phyloP scores from a whole-genome alignment of 2,888 invertebrate genomes.

The Rambutsinella grinnellia region DNA sequence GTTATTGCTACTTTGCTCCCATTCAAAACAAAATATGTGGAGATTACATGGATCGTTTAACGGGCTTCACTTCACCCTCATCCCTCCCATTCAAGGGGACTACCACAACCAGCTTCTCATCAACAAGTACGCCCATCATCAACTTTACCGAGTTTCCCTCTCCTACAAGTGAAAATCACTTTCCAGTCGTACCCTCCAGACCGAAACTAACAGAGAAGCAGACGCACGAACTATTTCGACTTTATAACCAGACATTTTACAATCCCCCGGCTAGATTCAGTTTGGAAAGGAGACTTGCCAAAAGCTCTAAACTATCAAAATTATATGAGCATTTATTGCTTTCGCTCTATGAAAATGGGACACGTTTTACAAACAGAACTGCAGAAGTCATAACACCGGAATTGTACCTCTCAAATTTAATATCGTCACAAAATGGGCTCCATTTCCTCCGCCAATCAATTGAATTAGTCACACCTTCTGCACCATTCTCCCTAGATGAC shows the following conservation, averaged over 20 bases:
- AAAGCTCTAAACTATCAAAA: conserved; percentile 14
- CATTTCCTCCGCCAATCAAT: too few relatives aligned
- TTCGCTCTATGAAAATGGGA: conserved; percentile 10
- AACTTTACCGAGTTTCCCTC: neutral
- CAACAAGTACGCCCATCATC: neutral
- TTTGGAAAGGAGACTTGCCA: conserved; percentile 8
- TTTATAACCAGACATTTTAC: conserved; percentile 27
- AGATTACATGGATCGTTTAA: conserved; percentile 31
- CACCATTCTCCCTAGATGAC: neutral
- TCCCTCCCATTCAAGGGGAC: neutral
- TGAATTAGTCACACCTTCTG: neutral
- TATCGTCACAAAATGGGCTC: too few relatives aligned
- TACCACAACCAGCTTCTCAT: neutral
- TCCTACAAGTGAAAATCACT: conserved; percentile 17
- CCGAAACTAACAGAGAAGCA: conserved; percentile 18
- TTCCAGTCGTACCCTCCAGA: conserved; percentile 4
- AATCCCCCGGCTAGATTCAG: conserved; percentile 16
- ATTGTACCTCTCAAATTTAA: too few relatives aligned
- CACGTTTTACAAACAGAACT: too few relatives aligned
- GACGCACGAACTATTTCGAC: conserved; percentile 17
- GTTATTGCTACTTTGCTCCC: conserved; percentile 41
- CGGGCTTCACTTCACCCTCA: conserved; percentile 8
- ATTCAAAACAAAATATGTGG: conserved; percentile 30
- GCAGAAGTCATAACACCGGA: too few relatives aligned
- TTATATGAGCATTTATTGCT: conserved; percentile 4